phyloP scores from a whole-genome alignment of 1,140 invertebrate genomes.

The Nymphalis io region DNA sequence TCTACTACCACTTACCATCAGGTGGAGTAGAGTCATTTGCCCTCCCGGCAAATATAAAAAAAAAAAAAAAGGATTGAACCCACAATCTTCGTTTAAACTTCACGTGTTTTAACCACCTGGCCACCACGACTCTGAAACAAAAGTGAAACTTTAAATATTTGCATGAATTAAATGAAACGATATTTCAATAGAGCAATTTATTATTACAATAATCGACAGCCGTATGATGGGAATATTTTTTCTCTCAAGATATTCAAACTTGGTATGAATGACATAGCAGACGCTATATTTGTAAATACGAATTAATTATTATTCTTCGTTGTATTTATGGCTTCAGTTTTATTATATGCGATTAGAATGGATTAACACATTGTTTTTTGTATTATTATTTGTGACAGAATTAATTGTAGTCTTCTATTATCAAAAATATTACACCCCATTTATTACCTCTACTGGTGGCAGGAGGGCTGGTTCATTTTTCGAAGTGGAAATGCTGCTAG shows the following conservation, averaged over 20 bases:
- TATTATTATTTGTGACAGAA: background rate
- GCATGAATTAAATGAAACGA: constrained; percentile 16
- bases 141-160: constrained; percentile 22
- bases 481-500: no score
- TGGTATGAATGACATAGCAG: constrained; percentile 14
- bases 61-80: no score
- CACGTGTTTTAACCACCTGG: no score
- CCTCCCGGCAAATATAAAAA: no score
- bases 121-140: background rate
- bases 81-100: no score
- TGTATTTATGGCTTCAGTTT: constrained; percentile 4
- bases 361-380: background rate
- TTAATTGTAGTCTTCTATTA: background rate
- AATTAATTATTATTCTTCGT: constrained; percentile 18
- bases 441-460: no score
- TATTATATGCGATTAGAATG: background rate
- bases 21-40: no score
- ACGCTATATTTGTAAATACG: constrained; percentile 18
- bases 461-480: no score
- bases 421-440: no score
- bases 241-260: constrained; percentile 23
- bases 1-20: no score
- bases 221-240: constrained; percentile 32
- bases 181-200: constrained; percentile 16
- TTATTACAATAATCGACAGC: constrained; percentile 29